A percentile compares a stretch with the other conserved stretches of the same genome.
Conservation (phyloP, 2,888 invertebrate species). For the Caenorhabditis virilis region DNA sequence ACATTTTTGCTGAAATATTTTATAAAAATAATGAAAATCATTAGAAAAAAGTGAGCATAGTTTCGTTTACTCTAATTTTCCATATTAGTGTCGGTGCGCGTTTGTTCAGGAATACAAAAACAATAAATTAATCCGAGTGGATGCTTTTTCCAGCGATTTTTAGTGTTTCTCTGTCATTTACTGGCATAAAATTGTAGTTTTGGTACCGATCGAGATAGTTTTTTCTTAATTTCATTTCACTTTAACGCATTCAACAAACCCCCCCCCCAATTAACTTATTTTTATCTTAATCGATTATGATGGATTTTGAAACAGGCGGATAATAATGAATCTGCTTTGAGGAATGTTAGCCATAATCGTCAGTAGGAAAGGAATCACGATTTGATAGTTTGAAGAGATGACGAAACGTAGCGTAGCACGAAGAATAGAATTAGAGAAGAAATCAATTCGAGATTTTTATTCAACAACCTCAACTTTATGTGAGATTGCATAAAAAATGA, state of each 20-base stretch:
- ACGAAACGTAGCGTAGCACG: background rate
- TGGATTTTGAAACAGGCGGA: background rate
- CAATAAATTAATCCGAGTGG: no score
- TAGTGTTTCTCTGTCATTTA: no score
- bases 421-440: slow-evolving; percentile 2
- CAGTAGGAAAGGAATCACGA: slow-evolving; percentile 13
- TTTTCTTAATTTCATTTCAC: background rate
- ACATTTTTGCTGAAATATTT: no score
- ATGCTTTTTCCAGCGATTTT: no score
- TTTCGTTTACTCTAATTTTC: no score
- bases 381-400: background rate
- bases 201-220: no score
- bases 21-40: no score
- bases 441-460: background rate
- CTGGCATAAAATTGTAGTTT: no score
- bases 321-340: background rate
- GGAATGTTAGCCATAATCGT: slow-evolving; percentile 2
- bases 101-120: no score
- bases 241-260: slow-evolving; percentile 5
- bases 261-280: slow-evolving; percentile 11
- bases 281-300: slow-evolving; percentile 19
- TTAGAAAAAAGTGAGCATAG: no score
- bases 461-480: slow-evolving; percentile 21
- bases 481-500: slow-evolving; percentile 16
- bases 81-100: no score